Conservation (phyloP, 2,113 vertebrate genomes). For the Dasyornis broadbenti region DNA sequence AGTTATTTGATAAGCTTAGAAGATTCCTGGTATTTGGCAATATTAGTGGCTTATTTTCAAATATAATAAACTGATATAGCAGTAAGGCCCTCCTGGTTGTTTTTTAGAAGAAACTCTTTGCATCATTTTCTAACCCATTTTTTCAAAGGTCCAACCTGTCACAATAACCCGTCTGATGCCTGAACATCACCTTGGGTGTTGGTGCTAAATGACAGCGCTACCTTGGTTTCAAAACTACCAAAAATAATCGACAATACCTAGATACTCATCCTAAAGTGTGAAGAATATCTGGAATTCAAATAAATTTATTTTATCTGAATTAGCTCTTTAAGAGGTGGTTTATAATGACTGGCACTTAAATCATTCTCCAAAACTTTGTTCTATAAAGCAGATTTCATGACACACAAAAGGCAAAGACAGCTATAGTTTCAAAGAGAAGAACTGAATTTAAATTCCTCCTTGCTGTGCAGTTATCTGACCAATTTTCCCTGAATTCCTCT, state of each 20-base stretch:
- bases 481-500: background rate
- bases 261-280: background rate
- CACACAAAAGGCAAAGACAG: background rate
- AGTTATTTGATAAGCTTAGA: background rate
- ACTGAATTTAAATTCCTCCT: background rate
- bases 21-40: background rate
- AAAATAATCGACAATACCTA: background rate
- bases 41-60: background rate
- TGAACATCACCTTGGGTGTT: background rate
- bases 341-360: background rate
- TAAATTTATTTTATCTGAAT: background rate
- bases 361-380: background rate
- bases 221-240: background rate
- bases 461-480: background rate
- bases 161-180: background rate
- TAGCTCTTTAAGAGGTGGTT: background rate
- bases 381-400: background rate
- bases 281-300: background rate
- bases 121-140: background rate
- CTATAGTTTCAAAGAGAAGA: background rate
- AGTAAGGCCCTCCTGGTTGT: background rate
- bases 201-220: background rate
- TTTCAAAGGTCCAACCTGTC: background rate
- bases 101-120: background rate
- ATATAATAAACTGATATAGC: background rate